Percentiles rank a stretch among this genome's conserved stretches.
Evolutionary conservation across 2,888 invertebrate genomes (phyloP).

Genomic region (Monochamus alternatus): DNA sequence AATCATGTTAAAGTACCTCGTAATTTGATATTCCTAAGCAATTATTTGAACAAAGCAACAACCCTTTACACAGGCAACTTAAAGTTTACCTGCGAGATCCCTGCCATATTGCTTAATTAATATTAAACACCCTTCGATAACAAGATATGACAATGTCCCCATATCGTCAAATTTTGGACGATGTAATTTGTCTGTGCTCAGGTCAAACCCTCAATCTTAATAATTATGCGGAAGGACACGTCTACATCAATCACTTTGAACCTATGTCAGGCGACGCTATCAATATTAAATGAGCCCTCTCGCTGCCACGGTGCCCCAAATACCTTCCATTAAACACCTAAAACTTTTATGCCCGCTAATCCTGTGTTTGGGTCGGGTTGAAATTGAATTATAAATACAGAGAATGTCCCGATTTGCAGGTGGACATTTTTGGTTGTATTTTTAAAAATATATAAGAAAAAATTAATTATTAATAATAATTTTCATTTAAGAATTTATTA

Average conservation of each 20-base stretch:
- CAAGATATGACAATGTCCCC: neutral
- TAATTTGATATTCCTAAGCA: too few species aligned
- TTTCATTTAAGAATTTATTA: too few species aligned
- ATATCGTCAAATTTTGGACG: neutral
- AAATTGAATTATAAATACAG: too few species aligned
- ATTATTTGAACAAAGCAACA: too few species aligned
- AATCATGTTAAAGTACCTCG: too few species aligned
- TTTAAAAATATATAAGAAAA: too few species aligned
- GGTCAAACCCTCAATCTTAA: constrained; percentile 24
- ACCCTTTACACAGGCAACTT: too few species aligned
- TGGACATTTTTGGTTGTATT: too few species aligned
- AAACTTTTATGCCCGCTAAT: neutral
- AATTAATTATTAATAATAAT: too few species aligned
- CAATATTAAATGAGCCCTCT: constrained; percentile 8
- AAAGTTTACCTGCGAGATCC: too few species aligned
- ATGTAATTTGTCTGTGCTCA: constrained; percentile 12
- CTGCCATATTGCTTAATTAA: neutral
- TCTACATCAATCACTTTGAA: constrained; percentile 3
- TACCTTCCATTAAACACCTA: neutral
- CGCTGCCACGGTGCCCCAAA: neutral
- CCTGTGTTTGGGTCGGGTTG: neutral
- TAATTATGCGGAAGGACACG: constrained; percentile 9
- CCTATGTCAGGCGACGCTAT: constrained; percentile 9
- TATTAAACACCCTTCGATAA: neutral
- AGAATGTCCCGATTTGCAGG: too few species aligned